phyloP scores from a whole-genome alignment of 2,797 vertebrate genomes.

The Chrosomus eos region DNA sequence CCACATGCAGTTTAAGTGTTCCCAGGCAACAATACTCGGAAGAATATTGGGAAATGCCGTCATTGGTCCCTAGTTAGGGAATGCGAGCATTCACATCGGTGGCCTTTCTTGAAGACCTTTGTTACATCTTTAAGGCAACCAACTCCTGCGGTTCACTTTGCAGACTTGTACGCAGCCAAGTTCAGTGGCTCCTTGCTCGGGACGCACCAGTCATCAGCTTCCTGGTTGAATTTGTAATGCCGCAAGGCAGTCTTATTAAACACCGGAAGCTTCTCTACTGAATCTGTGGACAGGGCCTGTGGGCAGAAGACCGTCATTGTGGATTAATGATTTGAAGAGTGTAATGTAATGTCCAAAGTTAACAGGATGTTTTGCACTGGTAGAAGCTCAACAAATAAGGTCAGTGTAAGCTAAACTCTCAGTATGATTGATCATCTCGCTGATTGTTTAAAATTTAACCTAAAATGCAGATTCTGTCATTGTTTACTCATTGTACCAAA shows the following conservation, averaged over 20 bases:
- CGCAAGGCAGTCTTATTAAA: slow-evolving; percentile 88
- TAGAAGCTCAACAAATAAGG: neutral
- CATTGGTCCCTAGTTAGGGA: neutral
- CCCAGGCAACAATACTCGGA: neutral
- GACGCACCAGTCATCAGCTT: slow-evolving; percentile 87
- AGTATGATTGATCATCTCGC: neutral
- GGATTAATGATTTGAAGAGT: slow-evolving; percentile 28
- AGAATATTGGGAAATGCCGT: neutral
- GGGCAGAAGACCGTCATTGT: neutral
- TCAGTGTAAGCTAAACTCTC: neutral
- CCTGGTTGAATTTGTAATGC: slow-evolving; percentile 87
- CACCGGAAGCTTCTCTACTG: slow-evolving; percentile 87
- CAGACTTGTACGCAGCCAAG: slow-evolving; percentile 75
- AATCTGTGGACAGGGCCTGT: slow-evolving; percentile 88
- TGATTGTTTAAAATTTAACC: neutral
- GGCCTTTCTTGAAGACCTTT: neutral
- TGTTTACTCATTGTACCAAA: no score
- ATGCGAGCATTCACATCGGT: neutral
- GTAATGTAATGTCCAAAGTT: slow-evolving; percentile 13
- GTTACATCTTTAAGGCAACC: neutral
- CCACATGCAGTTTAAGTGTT: neutral
- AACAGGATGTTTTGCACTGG: neutral
- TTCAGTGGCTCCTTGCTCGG: slow-evolving; percentile 87
- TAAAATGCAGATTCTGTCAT: neutral
- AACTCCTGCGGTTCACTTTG: slow-evolving; percentile 63